phyloP scores from a whole-genome alignment of 2,888 invertebrate species.

The Mayetiola destructor region DNA sequence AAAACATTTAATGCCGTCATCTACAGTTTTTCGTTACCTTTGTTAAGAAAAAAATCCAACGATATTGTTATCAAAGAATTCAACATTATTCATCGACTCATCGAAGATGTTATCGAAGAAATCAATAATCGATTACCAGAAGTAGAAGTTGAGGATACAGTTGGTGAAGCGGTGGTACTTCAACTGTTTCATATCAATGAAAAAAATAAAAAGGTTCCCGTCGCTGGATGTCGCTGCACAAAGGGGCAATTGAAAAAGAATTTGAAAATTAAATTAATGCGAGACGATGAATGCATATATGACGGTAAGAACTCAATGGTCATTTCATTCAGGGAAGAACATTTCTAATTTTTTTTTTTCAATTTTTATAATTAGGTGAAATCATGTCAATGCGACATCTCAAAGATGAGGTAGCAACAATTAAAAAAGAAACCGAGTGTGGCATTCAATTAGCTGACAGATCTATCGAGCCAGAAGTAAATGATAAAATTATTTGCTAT shows the following conservation, averaged over 20 bases:
- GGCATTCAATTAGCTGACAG: slow-evolving; percentile 62
- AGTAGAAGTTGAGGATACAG: slow-evolving; percentile 55
- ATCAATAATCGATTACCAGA: slow-evolving; percentile 57
- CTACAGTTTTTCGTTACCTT: slow-evolving; percentile 75
- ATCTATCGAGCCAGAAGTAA: slow-evolving; percentile 47
- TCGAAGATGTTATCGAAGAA: slow-evolving; percentile 75
- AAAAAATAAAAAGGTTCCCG: slow-evolving; percentile 62
- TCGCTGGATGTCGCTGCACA: slow-evolving; percentile 78
- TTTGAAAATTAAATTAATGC: slow-evolving; percentile 49
- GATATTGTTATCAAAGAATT: slow-evolving; percentile 49
- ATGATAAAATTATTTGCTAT: slow-evolving; percentile 69
- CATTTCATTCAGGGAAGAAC: background rate
- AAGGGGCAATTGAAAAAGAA: slow-evolving; percentile 59
- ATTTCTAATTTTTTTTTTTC: background rate
- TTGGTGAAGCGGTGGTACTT: slow-evolving; percentile 77
- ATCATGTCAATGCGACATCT: slow-evolving; percentile 74
- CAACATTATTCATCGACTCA: slow-evolving; percentile 85
- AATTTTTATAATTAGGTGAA: slow-evolving; percentile 38
- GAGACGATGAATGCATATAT: slow-evolving; percentile 49
- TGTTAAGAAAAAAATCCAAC: slow-evolving; percentile 29
- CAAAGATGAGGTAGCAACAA: slow-evolving; percentile 70
- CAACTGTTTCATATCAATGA: slow-evolving; percentile 70
- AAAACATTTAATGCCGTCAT: slow-evolving; percentile 61
- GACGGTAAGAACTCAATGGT: slow-evolving; percentile 42
- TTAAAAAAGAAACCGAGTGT: slow-evolving; percentile 78